These are phyloP conservation scores for Notospermus geniculatus DNA, from an alignment of 1,140 invertebrate species.

Conservation along the genomic window DNA sequence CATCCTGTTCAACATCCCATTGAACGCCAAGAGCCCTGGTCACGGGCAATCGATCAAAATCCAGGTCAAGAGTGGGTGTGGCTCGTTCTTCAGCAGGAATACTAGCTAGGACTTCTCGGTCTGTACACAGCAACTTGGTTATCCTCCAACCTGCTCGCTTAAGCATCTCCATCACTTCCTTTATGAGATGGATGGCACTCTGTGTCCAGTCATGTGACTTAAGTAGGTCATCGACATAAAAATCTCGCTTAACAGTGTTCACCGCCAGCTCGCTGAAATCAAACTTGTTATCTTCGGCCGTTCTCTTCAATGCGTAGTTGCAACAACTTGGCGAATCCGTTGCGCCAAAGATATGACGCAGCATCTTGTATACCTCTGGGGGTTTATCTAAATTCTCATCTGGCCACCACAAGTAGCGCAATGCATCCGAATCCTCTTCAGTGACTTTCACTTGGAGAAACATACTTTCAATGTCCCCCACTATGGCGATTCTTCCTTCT, in stretches of 20 bases:
- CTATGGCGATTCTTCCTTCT: constrained; percentile 25
- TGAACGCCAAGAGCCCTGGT: no score
- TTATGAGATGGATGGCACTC: constrained; percentile 11
- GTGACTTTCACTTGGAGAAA: constrained; percentile 25
- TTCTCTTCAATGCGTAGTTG: constrained; percentile 21
- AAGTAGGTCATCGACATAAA: constrained; percentile 26
- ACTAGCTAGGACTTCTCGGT: constrained; percentile 7
- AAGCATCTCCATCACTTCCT: constrained; percentile 7
- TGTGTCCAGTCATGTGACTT: constrained; percentile 4
- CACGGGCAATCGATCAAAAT: constrained; percentile 2
- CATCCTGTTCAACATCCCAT: no score
- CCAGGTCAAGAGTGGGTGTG: not conserved
- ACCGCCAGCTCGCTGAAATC: constrained; percentile 4
- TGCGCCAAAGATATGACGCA: constrained; percentile 25
- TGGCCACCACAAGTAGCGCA: constrained; percentile 23
- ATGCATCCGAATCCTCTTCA: constrained; percentile 14
- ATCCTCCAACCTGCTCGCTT: constrained; percentile 12
- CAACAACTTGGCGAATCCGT: constrained; percentile 24
- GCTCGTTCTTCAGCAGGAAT: constrained; percentile 15
- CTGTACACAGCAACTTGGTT: constrained; percentile 15
- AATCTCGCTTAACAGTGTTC: constrained; percentile 12
- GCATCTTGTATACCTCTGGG: constrained; percentile 22
- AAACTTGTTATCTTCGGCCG: constrained; percentile 13
- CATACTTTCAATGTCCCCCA: constrained; percentile 26
- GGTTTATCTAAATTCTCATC: constrained; percentile 16